Evolutionary conservation across 2,797 vertebrate genomes (phyloP).

Genomic region (Pipistrellus kuhlii): DNA sequence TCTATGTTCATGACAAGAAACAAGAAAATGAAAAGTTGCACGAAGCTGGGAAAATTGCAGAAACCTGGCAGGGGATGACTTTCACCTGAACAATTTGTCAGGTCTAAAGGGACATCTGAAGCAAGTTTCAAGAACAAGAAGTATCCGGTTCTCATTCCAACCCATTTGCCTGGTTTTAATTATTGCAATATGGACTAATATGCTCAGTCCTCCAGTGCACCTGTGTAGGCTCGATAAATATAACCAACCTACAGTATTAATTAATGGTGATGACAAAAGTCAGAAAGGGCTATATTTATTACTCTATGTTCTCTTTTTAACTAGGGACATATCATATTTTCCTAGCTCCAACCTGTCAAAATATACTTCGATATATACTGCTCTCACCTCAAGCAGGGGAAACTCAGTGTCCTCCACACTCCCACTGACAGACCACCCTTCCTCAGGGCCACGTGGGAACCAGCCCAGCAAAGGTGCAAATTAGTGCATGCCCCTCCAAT

Average conservation of each 20-base stretch:
- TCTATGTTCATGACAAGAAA: slow-evolving; percentile 76
- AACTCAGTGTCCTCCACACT: background rate
- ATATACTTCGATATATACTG: background rate
- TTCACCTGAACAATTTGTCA: slow-evolving; percentile 81
- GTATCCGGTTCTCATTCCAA: slow-evolving; percentile 73
- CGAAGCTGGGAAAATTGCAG: slow-evolving; percentile 76
- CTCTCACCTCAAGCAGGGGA: background rate
- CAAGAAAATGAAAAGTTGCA: slow-evolving; percentile 79
- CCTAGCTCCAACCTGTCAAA: background rate
- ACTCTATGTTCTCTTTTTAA: slow-evolving; percentile 7
- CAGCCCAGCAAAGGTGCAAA: background rate
- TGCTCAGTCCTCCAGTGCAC: slow-evolving; percentile 51
- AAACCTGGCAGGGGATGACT: slow-evolving; percentile 80
- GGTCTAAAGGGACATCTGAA: slow-evolving; percentile 76
- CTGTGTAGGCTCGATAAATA: slow-evolving; percentile 67
- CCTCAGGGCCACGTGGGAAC: background rate
- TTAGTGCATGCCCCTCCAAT: background rate
- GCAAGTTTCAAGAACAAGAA: slow-evolving; percentile 69
- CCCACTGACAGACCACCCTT: background rate
- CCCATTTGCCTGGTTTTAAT: slow-evolving; percentile 70
- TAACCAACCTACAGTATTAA: slow-evolving; percentile 41
- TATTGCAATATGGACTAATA: slow-evolving; percentile 66
- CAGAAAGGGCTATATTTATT: slow-evolving; percentile 59
- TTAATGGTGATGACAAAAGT: slow-evolving; percentile 63
- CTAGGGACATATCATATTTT: slow-evolving; percentile 4